Evolutionary conservation across 1,140 invertebrate genomes (phyloP).

Genomic region (Druon quercuslanigerum): DNA sequence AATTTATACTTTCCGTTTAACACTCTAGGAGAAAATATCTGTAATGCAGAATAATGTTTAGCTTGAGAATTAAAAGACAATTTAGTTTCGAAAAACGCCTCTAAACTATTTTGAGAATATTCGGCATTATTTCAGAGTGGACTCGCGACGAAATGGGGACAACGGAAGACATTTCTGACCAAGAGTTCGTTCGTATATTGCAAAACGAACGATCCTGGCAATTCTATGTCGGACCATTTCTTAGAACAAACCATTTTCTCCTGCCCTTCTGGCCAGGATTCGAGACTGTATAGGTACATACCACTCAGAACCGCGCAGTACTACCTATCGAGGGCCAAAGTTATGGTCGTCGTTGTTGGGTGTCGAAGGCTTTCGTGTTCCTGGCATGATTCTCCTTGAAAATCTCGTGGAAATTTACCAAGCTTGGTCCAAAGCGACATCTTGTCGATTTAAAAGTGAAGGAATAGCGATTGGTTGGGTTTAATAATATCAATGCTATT

Average conservation of each 20-base stretch:
- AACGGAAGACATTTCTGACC: constrained; percentile 13
- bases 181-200: neutral
- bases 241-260: constrained; percentile 15
- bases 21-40: no score
- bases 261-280: neutral
- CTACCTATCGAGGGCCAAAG: constrained; percentile 22
- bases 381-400: constrained; percentile 1
- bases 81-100: no score
- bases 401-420: neutral
- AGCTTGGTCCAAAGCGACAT: constrained; percentile 32
- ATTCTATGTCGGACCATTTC: constrained; percentile 13
- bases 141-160: neutral
- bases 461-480: constrained; percentile 33
- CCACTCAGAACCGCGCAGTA: neutral
- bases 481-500: constrained; percentile 38
- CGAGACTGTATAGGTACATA: constrained; percentile 3
- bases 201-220: neutral
- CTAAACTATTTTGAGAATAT: neutral
- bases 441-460: constrained; percentile 40
- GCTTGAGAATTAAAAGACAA: no score
- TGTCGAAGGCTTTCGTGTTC: constrained; percentile 33
- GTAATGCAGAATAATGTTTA: no score
- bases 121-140: neutral
- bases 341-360: constrained; percentile 21
- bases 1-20: no score